Evolutionary conservation across 2,888 invertebrate species (phyloP).

Genomic region (Elmis aenea): DNA sequence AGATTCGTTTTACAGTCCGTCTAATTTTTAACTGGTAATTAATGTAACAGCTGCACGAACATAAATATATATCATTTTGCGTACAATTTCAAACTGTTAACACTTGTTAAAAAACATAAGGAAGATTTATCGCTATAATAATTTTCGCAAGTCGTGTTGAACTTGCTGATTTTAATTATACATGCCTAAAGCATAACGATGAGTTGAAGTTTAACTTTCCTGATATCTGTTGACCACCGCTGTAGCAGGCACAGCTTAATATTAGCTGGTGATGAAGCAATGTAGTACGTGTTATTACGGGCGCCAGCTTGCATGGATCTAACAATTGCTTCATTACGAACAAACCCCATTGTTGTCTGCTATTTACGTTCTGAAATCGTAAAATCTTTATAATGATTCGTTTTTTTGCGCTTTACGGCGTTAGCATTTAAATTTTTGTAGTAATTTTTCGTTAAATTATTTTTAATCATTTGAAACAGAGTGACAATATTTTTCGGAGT

Average conservation of each 20-base stretch:
- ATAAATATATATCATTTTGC: too few species aligned
- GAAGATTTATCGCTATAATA: too few species aligned
- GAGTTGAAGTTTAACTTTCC: slow-evolving; percentile 16
- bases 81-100: too few species aligned
- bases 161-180: too few species aligned
- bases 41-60: too few species aligned
- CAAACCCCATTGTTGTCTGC: slow-evolving; percentile 17
- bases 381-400: slow-evolving; percentile 5
- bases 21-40: too few species aligned
- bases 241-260: slow-evolving; percentile 20
- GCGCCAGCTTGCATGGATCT: slow-evolving; percentile 24
- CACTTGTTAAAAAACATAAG: too few species aligned
- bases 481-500: too few species aligned
- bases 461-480: too few species aligned
- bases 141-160: too few species aligned
- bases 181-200: too few species aligned
- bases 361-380: slow-evolving; percentile 12
- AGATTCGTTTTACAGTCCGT: too few species aligned
- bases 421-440: neutral
- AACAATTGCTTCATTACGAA: slow-evolving; percentile 25
- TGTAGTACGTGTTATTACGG: slow-evolving; percentile 26
- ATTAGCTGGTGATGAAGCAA: slow-evolving; percentile 26
- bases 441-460: neutral
- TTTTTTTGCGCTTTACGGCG: neutral
- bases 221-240: slow-evolving; percentile 21